Percentiles rank a stretch among this genome's conserved stretches.
Evolutionary conservation across 2,797 vertebrate genomes (phyloP).

Genomic region (Bufotes viridis): DNA sequence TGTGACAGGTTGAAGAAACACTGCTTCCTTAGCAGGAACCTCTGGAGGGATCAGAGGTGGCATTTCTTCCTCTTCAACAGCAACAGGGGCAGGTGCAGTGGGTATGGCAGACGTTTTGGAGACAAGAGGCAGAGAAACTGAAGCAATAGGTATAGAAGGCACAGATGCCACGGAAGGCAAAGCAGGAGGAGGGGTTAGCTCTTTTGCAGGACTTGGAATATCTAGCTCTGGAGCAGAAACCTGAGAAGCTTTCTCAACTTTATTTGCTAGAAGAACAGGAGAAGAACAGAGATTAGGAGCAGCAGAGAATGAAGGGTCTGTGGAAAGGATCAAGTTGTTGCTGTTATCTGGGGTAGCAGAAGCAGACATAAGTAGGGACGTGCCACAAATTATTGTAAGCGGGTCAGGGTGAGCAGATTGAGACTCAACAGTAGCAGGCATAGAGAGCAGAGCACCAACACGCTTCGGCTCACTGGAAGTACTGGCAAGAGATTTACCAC

Average conservation of each 20-base stretch:
- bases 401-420: constrained; percentile 39
- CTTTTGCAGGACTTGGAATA: constrained; percentile 58
- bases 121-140: constrained; percentile 62
- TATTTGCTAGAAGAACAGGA: constrained; percentile 51
- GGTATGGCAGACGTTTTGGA: constrained; percentile 64
- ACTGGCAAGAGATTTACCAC: constrained; percentile 67
- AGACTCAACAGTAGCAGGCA: background rate
- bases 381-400: background rate
- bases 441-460: constrained; percentile 64
- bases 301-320: constrained; percentile 24
- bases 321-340: background rate
- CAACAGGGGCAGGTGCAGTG: constrained; percentile 49
- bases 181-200: constrained; percentile 62
- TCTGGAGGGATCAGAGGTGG: constrained; percentile 92
- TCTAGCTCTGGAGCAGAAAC: constrained; percentile 58
- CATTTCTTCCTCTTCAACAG: constrained; percentile 84
- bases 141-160: constrained; percentile 64
- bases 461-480: constrained; percentile 51
- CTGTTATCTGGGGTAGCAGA: background rate
- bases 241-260: constrained; percentile 34
- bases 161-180: constrained; percentile 52
- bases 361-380: constrained; percentile 40
- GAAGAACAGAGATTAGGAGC: constrained; percentile 34
- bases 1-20: constrained; percentile 70
- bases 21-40: constrained; percentile 72